phyloP scores from a whole-genome alignment of 2,888 invertebrate species.

The Clusia tigrina region DNA sequence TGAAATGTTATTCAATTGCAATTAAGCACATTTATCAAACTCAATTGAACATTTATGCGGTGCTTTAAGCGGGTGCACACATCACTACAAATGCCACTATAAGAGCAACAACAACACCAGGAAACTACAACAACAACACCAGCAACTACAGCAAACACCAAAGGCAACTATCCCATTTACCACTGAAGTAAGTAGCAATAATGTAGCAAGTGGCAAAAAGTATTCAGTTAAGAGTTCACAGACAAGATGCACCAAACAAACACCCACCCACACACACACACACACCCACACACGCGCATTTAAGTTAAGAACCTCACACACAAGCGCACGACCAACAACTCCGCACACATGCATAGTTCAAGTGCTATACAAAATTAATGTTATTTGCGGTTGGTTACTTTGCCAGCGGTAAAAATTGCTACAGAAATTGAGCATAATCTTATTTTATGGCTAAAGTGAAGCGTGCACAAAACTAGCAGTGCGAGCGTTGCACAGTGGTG shows the following conservation, averaged over 20 bases:
- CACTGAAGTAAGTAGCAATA: no score
- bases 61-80: background rate
- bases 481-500: no score
- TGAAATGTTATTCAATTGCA: conserved; percentile 48
- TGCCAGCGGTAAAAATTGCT: background rate
- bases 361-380: conserved; percentile 18
- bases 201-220: no score
- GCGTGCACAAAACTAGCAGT: no score
- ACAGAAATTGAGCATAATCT: conserved; percentile 13
- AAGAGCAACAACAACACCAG: background rate
- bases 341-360: background rate
- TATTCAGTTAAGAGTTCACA: no score
- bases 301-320: no score
- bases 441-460: no score
- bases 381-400: conserved; percentile 24
- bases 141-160: no score
- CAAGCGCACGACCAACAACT: background rate
- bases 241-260: background rate
- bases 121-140: no score
- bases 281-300: conserved; percentile 14
- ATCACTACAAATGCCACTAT: no score
- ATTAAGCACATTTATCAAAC: conserved; percentile 48
- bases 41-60: conserved; percentile 39
- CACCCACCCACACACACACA: background rate
- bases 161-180: no score